phyloP scores from a whole-genome alignment of 2,888 invertebrate species.

The Philonicus albiceps region DNA sequence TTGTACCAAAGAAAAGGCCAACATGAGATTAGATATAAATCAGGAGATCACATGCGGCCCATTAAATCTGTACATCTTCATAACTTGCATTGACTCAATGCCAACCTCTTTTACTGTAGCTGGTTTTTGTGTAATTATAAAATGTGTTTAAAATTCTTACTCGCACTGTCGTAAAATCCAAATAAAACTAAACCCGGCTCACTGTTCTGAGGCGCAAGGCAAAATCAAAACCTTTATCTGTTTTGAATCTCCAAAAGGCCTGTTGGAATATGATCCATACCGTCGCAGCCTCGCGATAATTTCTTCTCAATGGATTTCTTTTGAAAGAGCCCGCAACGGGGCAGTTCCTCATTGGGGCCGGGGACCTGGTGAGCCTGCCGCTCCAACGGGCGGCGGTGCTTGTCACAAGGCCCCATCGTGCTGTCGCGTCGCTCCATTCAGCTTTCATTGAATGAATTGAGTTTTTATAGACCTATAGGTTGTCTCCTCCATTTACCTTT shows the following conservation, averaged over 20 bases:
- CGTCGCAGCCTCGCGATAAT: not conserved
- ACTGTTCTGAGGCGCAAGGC: not conserved
- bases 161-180: no score
- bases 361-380: not conserved
- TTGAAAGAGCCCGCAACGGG: constrained; percentile 16
- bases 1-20: no score
- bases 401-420: not conserved
- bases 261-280: not conserved
- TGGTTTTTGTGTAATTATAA: no score
- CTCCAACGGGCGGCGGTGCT: not conserved
- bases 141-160: no score
- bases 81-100: no score
- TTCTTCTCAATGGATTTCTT: constrained; percentile 1
- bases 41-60: no score
- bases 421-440: constrained; percentile 13
- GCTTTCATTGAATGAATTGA: constrained; percentile 29
- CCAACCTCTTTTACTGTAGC: no score
- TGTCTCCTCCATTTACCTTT: constrained; percentile 11
- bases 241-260: not conserved
- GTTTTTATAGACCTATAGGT: constrained; percentile 14
- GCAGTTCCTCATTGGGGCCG: not conserved
- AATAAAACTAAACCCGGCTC: not conserved
- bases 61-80: no score
- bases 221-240: not conserved
- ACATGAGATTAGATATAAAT: no score